Conservation (phyloP, 2,888 invertebrate genomes). For the Drosophila merina region DNA sequence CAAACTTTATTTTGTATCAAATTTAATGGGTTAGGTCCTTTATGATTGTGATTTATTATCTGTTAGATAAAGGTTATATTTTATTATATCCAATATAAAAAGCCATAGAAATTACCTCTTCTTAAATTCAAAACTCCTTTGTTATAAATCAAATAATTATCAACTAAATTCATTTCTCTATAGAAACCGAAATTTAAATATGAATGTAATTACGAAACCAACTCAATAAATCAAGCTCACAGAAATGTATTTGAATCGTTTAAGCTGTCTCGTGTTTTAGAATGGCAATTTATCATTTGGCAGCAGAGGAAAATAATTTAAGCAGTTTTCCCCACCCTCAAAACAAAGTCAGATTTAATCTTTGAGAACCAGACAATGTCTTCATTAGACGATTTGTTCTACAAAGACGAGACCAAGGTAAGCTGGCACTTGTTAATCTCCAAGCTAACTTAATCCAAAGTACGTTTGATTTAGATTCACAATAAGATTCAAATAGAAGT, state of each 20-base stretch:
- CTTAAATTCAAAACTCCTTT: background rate
- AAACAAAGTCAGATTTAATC: slow-evolving; percentile 17
- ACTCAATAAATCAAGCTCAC: slow-evolving; percentile 30
- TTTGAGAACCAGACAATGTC: slow-evolving; percentile 23
- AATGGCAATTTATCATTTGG: slow-evolving; percentile 28
- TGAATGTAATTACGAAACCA: slow-evolving; percentile 27
- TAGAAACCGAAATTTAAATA: slow-evolving; percentile 27
- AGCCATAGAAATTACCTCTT: too few relatives aligned
- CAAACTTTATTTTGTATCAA: background rate
- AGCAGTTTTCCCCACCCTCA: slow-evolving; percentile 17
- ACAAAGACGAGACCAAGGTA: slow-evolving; percentile 24
- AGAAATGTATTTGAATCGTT: slow-evolving; percentile 22
- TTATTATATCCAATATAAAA: too few relatives aligned
- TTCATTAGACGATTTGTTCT: slow-evolving; percentile 34
- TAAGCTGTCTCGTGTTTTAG: slow-evolving; percentile 18
- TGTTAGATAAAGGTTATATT: background rate
- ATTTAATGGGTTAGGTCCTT: background rate
- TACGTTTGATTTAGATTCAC: slow-evolving; percentile 14
- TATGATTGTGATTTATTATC: background rate
- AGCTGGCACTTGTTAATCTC: slow-evolving; percentile 9
- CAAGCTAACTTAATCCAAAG: slow-evolving; percentile 34
- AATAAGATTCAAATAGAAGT: background rate
- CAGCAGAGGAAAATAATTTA: slow-evolving; percentile 17
- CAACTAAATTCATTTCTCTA: slow-evolving; percentile 16
- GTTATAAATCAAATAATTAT: slow-evolving; percentile 2